Base-by-base conservation (phyloP, 2,888 invertebrate genomes). In the Idaea dimidiata region DNA sequence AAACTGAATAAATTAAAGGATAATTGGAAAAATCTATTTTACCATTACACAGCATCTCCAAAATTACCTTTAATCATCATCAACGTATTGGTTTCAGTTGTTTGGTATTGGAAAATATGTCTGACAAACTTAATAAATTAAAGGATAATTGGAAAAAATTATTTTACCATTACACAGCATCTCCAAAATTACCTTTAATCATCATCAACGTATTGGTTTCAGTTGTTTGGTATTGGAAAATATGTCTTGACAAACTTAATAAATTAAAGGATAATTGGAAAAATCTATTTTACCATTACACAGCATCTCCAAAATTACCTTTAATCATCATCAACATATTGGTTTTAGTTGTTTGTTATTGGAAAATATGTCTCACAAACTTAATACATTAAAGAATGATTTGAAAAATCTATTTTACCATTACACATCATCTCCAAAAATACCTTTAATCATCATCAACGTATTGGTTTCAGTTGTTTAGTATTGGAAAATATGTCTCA, bases 401-500 rank as follows among this genome's bases (percentile, higher is more conserved):
- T n/a, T n/a, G n/a, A n/a, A n/a, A n/a, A n/a, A n/a, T n/a, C n/a
- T n/a, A n/a, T n/a, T n/a, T n/a, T n/a, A n/a, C n/a, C n/a, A n/a
- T n/a, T n/a, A n/a, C n/a, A n/a, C n/a, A n/a, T n/a, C n/a, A n/a
- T n/a, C n/a, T n/a, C n/a, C n/a, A n/a, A n/a, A n/a, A n/a, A n/a
- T n/a, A n/a, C n/a, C n/a, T n/a, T n/a, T n/a, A n/a, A n/a, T n/a
- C n/a, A n/a, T n/a, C n/a, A 32, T 89, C 89, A 16, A 89, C 80
- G 32, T 91, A 74, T 67, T 91, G 92, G 62, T 92, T 92, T 73
- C 92, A 92, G 67, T 89, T 91, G 0, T 1, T 24, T 88, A 6
- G 53, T 16, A n/a, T 24, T 24, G 5, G n/a, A 53, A 16, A 53
- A 16, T 53, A n/a, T 53, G 53, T 53, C 53, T 6, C 53, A 4